Base-by-base conservation (phyloP, 2,797 vertebrate genomes). In the Fundulus diaphanus region DNA sequence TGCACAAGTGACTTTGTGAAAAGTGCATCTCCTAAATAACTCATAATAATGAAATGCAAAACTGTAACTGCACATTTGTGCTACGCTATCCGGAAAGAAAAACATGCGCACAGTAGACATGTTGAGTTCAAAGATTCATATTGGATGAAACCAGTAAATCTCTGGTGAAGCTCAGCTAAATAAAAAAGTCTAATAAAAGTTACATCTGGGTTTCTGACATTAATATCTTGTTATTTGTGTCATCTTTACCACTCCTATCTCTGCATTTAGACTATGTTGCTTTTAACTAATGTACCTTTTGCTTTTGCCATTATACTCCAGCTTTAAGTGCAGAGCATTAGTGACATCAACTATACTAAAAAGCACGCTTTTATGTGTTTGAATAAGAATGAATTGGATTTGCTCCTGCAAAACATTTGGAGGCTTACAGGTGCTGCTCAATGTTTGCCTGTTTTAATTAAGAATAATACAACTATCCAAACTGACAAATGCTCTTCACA, bases 151-250 rank as follows among this genome's bases (percentile, higher is more conserved):
- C 4, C 1, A 37, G 2, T 24, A n/a, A 37, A 40, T 24, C 20
- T 11, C 22, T 13, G 11, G 33, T 40, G 9, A 37, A 24, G 24
- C 37, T 40, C 11, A 24, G 16, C 16, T 48, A 46, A 46, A 67
- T 7, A 8, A 67, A 16, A 44, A 40, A 87, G 77, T 74, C 84
- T 31, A 42, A 18, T 7, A 46, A 61, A 61, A 40, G 61, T 40
- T 6, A 2, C 37, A 37, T 65, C 20, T 52, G 7, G 3, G 5
- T 22, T 70, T n/a, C 56, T 27, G 7, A 27, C 13, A 56, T 5
- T 8, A 5, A 27, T 11, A 54, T 33, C 13, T 0, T 16, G 4
- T 13, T 18, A 27, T 52, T n/a, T 54, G 7, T 54, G 37, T 27
- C 15, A 54, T 70, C 33, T n/a, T 13, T 15, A 24, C 5, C 24